Base-by-base conservation (phyloP, 2,113 vertebrate genomes). In the cattle (Bos taurus) region DNA sequence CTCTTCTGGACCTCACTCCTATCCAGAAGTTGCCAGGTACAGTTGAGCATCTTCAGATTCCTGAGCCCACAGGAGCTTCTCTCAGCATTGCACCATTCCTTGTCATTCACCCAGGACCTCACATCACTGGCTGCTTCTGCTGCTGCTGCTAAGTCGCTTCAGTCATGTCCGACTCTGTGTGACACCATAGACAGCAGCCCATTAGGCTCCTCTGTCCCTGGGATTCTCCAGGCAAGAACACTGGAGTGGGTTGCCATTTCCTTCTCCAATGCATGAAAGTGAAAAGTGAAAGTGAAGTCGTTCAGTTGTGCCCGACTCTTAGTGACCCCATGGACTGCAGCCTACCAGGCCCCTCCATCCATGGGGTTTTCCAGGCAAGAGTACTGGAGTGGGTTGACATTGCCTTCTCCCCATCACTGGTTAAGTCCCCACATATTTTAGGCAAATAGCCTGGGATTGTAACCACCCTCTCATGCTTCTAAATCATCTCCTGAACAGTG, bases 61-160 rank as follows among this genome's bases (percentile, higher is more conserved):
- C 33, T 54, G 7, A 50, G 26, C n/a, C 67, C 46, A 25, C 0
- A 0, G 14, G 43, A 30, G 26, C 23, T 26, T 10, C n/a, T 90
- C 60, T 71, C 7, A 36, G 50, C 7, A 15, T 30, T 2, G 0
- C 2, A 7, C 30, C 16, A 17, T 23, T 83, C 57, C 62, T 52
- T 30, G 7, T 15, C 26, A 11, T 17, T 46, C 30, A 54, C 56
- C 14, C 11, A 0, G 4, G 59, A 43, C 25, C 84, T 74, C 52
- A 3, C 1, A 28, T 25, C n/a, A 14, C 82, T 48, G 7, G 43
- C 60, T 33, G 60, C 60, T 62, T 28, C 50, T 50, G 50, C 60
- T 52, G 50, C 60, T 62, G 60, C 60, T 62, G 60, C 60, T 33
- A 7, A 62, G 28, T 62, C 28, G 0, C 60, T 33, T 30, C 28